These are phyloP conservation scores for Psittacara wagleri DNA, from an alignment of 2,113 vertebrate species.

Conservation along the genomic window DNA sequence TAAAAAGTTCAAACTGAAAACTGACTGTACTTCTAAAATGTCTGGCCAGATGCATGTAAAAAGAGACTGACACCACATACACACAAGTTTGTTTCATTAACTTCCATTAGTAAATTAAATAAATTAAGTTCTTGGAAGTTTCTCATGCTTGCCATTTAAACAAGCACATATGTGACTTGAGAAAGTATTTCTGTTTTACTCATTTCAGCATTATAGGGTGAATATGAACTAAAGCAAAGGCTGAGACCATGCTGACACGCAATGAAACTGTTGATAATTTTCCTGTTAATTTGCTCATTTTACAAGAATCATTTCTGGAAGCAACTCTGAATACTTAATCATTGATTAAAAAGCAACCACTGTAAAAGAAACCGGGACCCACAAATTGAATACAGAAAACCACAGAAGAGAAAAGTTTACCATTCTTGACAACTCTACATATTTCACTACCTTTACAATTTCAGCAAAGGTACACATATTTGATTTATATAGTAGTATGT, in stretches of 20 bases:
- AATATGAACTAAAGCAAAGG: not conserved
- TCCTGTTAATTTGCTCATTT: not conserved
- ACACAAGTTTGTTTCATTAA: conserved; percentile 50
- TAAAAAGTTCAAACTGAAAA: conserved; percentile 1
- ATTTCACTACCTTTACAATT: not conserved
- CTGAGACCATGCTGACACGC: not conserved
- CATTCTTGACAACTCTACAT: not conserved
- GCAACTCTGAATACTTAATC: not conserved
- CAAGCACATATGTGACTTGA: not conserved
- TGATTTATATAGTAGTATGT: not conserved
- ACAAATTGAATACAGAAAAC: not conserved
- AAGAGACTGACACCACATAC: conserved; percentile 33
- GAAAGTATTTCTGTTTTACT: not conserved
- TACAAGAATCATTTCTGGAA: not conserved
- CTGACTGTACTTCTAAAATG: not conserved
- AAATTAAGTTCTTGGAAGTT: not conserved
- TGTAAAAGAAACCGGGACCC: not conserved
- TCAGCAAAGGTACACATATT: not conserved
- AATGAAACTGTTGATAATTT: not conserved
- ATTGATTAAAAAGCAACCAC: not conserved
- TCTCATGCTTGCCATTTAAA: not conserved
- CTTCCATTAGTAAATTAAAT: conserved; percentile 44
- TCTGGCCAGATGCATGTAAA: conserved; percentile 23
- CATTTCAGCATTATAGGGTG: not conserved
- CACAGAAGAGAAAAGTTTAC: not conserved